phyloP scores from a whole-genome alignment of 2,797 vertebrate species.

The Muraenolepis orangiensis region DNA sequence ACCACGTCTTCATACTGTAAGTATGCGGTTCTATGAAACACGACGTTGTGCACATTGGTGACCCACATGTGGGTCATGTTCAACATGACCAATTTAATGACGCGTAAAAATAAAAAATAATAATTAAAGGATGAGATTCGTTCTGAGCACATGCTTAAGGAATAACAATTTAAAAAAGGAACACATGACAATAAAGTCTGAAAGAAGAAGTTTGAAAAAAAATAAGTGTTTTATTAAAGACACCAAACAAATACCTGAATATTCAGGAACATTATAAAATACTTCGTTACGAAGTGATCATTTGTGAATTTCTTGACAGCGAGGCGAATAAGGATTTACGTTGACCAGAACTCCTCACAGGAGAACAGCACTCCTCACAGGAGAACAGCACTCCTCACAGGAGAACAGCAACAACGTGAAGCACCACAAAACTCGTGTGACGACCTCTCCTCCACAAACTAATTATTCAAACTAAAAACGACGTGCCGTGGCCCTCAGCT shows the following conservation, averaged over 20 bases:
- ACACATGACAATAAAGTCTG: too few species aligned
- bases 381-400: too few species aligned
- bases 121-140: too few species aligned
- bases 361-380: slow-evolving; percentile 49
- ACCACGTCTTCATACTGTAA: too few species aligned
- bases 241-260: slow-evolving; percentile 67
- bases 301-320: slow-evolving; percentile 58
- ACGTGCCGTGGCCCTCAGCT: too few species aligned
- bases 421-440: slow-evolving; percentile 49
- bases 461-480: not conserved
- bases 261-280: slow-evolving; percentile 68
- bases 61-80: too few species aligned
- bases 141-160: too few species aligned
- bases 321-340: slow-evolving; percentile 52
- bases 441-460: not conserved
- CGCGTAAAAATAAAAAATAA: too few species aligned
- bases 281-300: slow-evolving; percentile 90
- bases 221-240: slow-evolving; percentile 72
- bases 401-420: slow-evolving; percentile 31
- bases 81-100: too few species aligned
- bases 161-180: too few species aligned
- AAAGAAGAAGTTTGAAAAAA: slow-evolving; percentile 62
- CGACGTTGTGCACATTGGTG: not conserved
- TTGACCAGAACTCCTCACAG: slow-evolving; percentile 41
- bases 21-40: too few species aligned